phyloP scores from a whole-genome alignment of 2,113 vertebrate species.

The Camelus bactrianus region DNA sequence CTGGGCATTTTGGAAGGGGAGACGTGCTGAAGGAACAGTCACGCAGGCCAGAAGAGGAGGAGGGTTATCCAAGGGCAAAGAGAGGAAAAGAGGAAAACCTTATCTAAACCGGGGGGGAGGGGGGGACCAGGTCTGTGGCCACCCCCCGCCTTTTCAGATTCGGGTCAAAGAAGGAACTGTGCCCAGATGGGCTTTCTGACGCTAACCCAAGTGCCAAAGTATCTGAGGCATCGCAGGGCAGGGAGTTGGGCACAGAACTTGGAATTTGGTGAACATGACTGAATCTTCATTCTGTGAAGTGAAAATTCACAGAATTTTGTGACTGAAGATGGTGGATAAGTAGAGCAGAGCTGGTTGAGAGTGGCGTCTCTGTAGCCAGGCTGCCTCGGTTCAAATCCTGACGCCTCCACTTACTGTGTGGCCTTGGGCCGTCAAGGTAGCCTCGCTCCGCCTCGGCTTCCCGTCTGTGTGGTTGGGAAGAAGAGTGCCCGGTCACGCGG shows the following conservation, averaged over 20 bases:
- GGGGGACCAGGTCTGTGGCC: not conserved
- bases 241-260: not conserved
- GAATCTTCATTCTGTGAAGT: not conserved
- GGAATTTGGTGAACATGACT: not conserved
- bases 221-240: not conserved
- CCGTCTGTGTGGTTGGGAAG: not conserved
- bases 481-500: not conserved
- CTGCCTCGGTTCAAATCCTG: not conserved
- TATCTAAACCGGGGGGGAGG: not conserved
- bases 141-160: not conserved
- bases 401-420: not conserved
- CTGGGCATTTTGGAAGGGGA: not conserved
- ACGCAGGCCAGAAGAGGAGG: not conserved
- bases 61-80: not conserved
- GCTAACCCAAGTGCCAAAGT: not conserved
- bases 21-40: not conserved
- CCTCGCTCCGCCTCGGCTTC: not conserved
- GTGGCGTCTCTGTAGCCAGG: not conserved
- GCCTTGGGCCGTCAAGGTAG: not conserved
- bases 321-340: not conserved
- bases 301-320: not conserved
- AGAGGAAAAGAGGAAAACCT: not conserved
- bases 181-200: not conserved
- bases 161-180: not conserved
- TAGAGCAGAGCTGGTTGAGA: not conserved